Evolutionary conservation across 2,797 vertebrate species (phyloP).

Genomic region (Cyprinodon diabolis): DNA sequence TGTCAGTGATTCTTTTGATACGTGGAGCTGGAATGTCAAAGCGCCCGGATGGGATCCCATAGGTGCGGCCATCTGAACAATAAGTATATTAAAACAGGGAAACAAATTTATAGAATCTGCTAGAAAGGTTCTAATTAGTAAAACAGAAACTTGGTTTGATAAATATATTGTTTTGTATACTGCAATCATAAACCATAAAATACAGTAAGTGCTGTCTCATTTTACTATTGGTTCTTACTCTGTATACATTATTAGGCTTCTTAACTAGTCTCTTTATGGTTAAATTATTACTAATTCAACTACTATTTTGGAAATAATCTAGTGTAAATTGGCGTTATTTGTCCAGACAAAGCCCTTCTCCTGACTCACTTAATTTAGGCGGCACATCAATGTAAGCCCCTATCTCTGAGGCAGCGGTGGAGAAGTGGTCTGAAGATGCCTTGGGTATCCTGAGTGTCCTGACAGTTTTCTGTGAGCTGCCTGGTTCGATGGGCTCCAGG

Average conservation of each 20-base stretch:
- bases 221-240: neutral
- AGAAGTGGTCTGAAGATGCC: conserved; percentile 67
- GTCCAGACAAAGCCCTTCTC: neutral
- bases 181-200: neutral
- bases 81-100: rapidly evolving
- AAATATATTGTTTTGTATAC: neutral
- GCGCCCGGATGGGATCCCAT: conserved; percentile 83
- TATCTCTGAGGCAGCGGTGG: conserved; percentile 83
- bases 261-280: neutral
- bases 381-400: conserved; percentile 62
- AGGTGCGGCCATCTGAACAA: conserved; percentile 70
- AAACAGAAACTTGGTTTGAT: neutral
- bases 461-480: conserved; percentile 71
- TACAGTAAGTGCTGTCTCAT: neutral
- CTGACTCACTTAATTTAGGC: conserved; percentile 73
- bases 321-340: neutral
- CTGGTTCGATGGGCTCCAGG: conserved; percentile 69
- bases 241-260: neutral
- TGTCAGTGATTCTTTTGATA: conserved; percentile 79
- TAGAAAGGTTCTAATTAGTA: neutral
- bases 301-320: neutral
- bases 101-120: neutral
- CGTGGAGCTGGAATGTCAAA: conserved; percentile 83
- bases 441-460: conserved; percentile 69
- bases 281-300: neutral